Evolutionary conservation across 92 coral and sea anemone genomes (phyloP).

Genomic region (Paragorgia papillata): DNA sequence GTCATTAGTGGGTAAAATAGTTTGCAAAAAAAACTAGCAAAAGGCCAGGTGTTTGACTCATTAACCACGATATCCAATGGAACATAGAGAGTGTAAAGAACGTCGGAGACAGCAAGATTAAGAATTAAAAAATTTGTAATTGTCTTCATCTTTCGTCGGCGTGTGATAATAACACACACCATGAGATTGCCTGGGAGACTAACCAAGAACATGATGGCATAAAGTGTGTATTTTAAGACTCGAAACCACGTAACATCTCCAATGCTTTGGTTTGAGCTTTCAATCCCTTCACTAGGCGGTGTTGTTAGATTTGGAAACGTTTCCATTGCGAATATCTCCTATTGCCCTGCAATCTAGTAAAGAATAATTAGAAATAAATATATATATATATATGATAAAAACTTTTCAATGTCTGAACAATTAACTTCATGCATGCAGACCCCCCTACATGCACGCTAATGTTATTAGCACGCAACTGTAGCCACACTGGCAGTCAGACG

Average conservation of each 20-base stretch:
- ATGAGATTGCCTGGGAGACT: conserved; percentile 71
- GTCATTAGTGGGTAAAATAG: conserved; percentile 80
- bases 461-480: too few species aligned
- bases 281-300: neutral
- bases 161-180: conserved; percentile 69
- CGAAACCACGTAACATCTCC: conserved; percentile 47
- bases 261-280: neutral
- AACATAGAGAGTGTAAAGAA: conserved; percentile 74
- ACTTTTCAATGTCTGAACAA: too few species aligned
- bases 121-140: conserved; percentile 74
- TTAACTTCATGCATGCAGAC: too few species aligned
- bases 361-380: neutral
- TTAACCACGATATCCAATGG: conserved; percentile 79
- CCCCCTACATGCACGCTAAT: too few species aligned
- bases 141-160: conserved; percentile 71
- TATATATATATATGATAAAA: neutral
- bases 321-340: neutral
- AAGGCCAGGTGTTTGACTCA: conserved; percentile 78
- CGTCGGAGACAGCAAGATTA: conserved; percentile 76
- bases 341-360: neutral
- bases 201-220: conserved; percentile 66
- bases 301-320: neutral
- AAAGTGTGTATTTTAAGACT: conserved; percentile 62
- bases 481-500: too few species aligned
- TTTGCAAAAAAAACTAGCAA: conserved; percentile 70